phyloP scores from a whole-genome alignment of 2,113 vertebrate species.

The Oncorhynchus nerka region DNA sequence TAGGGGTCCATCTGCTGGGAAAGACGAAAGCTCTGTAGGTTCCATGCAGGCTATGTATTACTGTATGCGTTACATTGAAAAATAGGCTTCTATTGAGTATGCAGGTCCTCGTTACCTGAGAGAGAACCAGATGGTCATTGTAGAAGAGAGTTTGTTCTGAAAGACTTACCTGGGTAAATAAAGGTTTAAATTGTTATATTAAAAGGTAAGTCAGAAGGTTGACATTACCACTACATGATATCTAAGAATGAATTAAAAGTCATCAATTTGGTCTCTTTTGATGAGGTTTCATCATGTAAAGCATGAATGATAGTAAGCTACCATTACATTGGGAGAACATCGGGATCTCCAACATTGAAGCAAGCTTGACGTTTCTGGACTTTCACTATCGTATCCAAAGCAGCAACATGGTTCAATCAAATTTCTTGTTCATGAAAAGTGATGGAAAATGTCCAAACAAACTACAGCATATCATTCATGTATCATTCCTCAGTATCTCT shows the following conservation, averaged over 20 bases:
- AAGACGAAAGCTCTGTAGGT: background rate
- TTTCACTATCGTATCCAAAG: background rate
- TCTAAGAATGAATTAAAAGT: too few relatives aligned
- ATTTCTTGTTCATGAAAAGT: background rate
- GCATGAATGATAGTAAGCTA: background rate
- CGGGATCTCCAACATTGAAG: background rate
- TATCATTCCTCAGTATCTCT: background rate
- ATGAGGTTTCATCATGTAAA: background rate
- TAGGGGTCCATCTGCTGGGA: background rate
- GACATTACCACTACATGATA: too few relatives aligned
- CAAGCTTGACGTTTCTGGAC: background rate
- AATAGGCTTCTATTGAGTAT: too few relatives aligned
- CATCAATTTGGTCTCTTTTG: background rate
- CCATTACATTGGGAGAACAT: background rate
- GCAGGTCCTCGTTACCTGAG: too few relatives aligned
- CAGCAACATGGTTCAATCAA: background rate
- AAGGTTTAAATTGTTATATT: too few relatives aligned
- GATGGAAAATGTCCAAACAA: too few relatives aligned
- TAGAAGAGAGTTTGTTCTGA: too few relatives aligned
- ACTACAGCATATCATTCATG: too few relatives aligned
- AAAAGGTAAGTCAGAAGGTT: too few relatives aligned
- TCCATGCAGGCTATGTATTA: background rate
- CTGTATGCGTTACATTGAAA: background rate
- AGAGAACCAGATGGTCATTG: too few relatives aligned
- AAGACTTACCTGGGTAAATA: too few relatives aligned